phyloP scores from a whole-genome alignment of 1,140 invertebrate species.

The Temnothorax nylanderi region DNA sequence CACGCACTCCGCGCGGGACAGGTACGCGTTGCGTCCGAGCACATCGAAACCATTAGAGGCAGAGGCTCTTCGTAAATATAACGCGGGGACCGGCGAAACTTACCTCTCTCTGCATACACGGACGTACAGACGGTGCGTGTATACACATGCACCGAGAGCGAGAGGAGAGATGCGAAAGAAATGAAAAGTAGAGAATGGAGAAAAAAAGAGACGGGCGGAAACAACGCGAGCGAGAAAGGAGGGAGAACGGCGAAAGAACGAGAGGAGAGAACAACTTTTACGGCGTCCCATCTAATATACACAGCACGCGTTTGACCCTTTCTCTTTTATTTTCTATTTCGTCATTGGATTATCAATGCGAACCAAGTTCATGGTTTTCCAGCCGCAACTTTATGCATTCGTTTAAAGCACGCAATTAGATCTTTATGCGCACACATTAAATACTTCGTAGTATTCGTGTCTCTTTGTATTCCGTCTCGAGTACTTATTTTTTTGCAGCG shows the following conservation, averaged over 20 bases:
- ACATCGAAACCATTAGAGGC: slow-evolving; percentile 83
- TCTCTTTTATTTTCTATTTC: slow-evolving; percentile 44
- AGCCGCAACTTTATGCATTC: slow-evolving; percentile 33
- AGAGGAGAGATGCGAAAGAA: slow-evolving; percentile 15
- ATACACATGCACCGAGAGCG: not conserved
- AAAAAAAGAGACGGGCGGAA: not conserved
- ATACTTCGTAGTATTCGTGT: not conserved
- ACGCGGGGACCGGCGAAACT: slow-evolving; percentile 73
- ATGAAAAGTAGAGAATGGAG: slow-evolving; percentile 31
- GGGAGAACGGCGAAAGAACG: not conserved
- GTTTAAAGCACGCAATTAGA: not conserved
- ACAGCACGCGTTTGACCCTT: slow-evolving; percentile 53
- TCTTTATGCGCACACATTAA: slow-evolving; percentile 21
- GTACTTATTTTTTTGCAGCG: not conserved
- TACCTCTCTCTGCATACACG: slow-evolving; percentile 51
- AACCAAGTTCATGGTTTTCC: not conserved
- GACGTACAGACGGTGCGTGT: not conserved
- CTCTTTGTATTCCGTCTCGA: not conserved
- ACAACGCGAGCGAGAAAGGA: not conserved
- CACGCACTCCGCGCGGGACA: slow-evolving; percentile 47
- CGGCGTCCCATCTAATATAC: slow-evolving; percentile 4
- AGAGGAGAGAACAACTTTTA: slow-evolving; percentile 7
- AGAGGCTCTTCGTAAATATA: slow-evolving; percentile 81
- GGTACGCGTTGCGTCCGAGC: slow-evolving; percentile 76
- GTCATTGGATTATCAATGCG: slow-evolving; percentile 10